Percentiles rank a stretch among this genome's conserved stretches.
Evolutionary conservation across 2,888 invertebrate species (phyloP).

Genomic region (Molanna angustata): DNA sequence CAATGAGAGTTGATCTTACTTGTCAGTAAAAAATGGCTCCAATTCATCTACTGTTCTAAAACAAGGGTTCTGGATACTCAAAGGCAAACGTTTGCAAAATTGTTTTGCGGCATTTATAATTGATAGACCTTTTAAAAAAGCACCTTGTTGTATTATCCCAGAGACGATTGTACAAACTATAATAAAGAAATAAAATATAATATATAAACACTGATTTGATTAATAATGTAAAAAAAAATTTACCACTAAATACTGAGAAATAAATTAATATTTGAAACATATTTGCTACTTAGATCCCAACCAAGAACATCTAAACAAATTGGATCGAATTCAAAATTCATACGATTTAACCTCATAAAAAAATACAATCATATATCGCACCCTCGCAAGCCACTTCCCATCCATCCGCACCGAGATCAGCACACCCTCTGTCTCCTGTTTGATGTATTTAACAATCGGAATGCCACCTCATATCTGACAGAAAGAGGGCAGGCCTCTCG

Average conservation of each 20-base stretch:
- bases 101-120: constrained; percentile 35
- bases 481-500: too few species aligned
- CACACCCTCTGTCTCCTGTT: too few species aligned
- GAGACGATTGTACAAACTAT: constrained; percentile 30
- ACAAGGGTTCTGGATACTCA: constrained; percentile 33
- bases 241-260: background rate
- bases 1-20: too few species aligned
- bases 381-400: too few species aligned
- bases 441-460: too few species aligned
- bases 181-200: constrained; percentile 9
- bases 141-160: constrained; percentile 30
- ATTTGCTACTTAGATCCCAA: too few species aligned
- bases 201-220: background rate
- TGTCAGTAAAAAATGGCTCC: constrained; percentile 35
- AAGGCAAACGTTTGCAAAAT: constrained; percentile 36
- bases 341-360: too few species aligned
- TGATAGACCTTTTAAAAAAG: constrained; percentile 37
- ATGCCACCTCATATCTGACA: too few species aligned
- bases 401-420: too few species aligned
- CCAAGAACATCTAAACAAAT: too few species aligned
- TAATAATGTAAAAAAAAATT: background rate
- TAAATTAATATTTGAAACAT: background rate
- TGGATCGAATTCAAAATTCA: too few species aligned
- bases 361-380: too few species aligned
- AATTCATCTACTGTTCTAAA: constrained; percentile 33